Base-by-base conservation (phyloP, 2,888 invertebrate genomes). In the Oligia latruncula region DNA sequence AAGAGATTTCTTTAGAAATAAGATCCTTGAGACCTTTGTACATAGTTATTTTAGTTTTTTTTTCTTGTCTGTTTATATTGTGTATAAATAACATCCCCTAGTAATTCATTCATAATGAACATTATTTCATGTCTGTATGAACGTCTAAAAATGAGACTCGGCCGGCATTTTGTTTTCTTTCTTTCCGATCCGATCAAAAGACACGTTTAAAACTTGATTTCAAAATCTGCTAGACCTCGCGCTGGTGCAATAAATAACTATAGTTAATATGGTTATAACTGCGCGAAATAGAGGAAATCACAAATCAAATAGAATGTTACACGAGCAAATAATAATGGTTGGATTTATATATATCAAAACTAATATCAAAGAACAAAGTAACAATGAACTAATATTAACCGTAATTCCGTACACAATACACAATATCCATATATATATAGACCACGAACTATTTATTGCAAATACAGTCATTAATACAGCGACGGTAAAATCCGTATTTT, bases 401-500 rank as follows among this genome's bases (percentile, higher is more conserved):
- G 4, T 8, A 60, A 55, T 46, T n/a, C 55, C 15, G 35, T n/a
- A 60, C 49, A 82, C 49, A 66, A 58, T 65, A 29, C 49, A 82
- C 43, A 72, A 58, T 65, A 40, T 66, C 58, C n/a, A 64, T 60
- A 68, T 43, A 65, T 70, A 40, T 62, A 60, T 46, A 58, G 20
- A 73, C 13, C 52, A 66, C 43, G 11, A 80, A 70, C 68, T 43
- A 52, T 80, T 67, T 58, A 77, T 66, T 79, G 66, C 66, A 67
- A 68, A 29, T 49, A 35, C 35, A 35, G 35, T 35, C 35, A 35
- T 35, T 35, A 55, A 43, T 43, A 71, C 35, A 72, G 17, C 15
- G 65, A 15, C n/a, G 66, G 13, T 68, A 75, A 83, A 74, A 74
- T 64, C 15, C 13, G n/a, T 60, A 20, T 46, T 49, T 62, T 55